A percentile compares a stretch with the other conserved stretches of the same genome.
These are phyloP conservation scores for Platanista minor DNA, from an alignment of 2,113 vertebrate genomes.

Conservation along the genomic window DNA sequence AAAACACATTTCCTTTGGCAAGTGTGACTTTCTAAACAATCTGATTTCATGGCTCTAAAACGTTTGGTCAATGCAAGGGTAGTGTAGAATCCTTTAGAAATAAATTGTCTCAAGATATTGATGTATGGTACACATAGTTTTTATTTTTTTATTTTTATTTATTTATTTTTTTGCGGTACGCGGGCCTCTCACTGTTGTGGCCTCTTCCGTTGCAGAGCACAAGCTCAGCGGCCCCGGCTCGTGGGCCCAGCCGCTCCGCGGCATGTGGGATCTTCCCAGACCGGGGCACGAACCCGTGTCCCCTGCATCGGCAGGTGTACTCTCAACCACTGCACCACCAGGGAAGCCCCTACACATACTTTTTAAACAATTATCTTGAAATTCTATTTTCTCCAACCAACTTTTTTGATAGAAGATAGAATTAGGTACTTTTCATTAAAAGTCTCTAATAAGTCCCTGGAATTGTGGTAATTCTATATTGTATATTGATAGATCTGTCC, in stretches of 20 bases:
- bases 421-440: not conserved
- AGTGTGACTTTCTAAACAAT: not conserved
- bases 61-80: not conserved
- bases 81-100: not conserved
- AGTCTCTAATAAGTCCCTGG: not conserved
- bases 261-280: too few relatives aligned
- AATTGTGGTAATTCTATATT: not conserved
- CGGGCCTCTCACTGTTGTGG: too few relatives aligned
- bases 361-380: not conserved
- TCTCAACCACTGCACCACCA: too few relatives aligned
- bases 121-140: not conserved
- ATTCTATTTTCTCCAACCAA: not conserved
- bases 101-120: not conserved
- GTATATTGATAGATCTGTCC: not conserved
- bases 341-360: not conserved
- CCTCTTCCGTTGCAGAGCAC: too few relatives aligned
- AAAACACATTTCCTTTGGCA: not conserved
- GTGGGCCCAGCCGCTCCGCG: too few relatives aligned
- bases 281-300: too few relatives aligned
- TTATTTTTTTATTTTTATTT: too few relatives aligned
- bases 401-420: not conserved
- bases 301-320: too few relatives aligned
- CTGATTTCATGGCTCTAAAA: not conserved
- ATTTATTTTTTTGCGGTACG: too few relatives aligned
- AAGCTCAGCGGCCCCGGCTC: too few relatives aligned